A percentile compares a stretch with the other conserved stretches of the same genome.
Evolutionary conservation across 2,113 vertebrate genomes (phyloP).

Genomic region (Labeo rohita): DNA sequence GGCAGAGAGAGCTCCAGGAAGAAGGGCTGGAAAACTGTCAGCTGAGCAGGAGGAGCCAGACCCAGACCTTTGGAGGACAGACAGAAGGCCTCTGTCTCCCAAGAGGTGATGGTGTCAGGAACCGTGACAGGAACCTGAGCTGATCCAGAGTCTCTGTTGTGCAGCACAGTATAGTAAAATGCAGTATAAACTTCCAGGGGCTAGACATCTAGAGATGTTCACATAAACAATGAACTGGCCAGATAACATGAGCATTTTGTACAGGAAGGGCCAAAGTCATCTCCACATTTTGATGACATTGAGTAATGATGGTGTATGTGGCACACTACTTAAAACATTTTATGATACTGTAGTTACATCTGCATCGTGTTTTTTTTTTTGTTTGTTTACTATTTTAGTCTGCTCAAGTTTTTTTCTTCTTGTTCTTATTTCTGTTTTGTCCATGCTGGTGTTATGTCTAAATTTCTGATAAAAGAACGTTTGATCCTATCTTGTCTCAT

Average conservation of each 20-base stretch:
- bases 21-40: slow-evolving; percentile 86
- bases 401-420: no score
- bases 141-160: slow-evolving; percentile 74
- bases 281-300: not conserved
- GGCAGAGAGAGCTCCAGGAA: slow-evolving; percentile 86
- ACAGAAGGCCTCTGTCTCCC: slow-evolving; percentile 86
- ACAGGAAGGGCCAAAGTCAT: not conserved
- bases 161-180: not conserved
- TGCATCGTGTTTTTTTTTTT: not conserved
- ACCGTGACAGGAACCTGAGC: slow-evolving; percentile 71
- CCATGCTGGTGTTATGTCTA: not conserved
- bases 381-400: no score
- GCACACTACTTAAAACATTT: not conserved
- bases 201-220: not conserved
- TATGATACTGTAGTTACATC: not conserved
- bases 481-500: no score
- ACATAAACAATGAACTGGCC: not conserved
- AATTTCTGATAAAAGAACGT: not conserved
- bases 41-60: slow-evolving; percentile 75
- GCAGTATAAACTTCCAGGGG: not conserved
- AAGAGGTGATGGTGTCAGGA: slow-evolving; percentile 88
- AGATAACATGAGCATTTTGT: not conserved
- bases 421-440: no score
- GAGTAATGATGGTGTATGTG: not conserved
- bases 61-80: slow-evolving; percentile 80